Evolutionary conservation across 2,888 invertebrate species (phyloP), one percentile per base, ranked within the genome.

Genomic region (Nipponacmea schrenckii): DNA sequence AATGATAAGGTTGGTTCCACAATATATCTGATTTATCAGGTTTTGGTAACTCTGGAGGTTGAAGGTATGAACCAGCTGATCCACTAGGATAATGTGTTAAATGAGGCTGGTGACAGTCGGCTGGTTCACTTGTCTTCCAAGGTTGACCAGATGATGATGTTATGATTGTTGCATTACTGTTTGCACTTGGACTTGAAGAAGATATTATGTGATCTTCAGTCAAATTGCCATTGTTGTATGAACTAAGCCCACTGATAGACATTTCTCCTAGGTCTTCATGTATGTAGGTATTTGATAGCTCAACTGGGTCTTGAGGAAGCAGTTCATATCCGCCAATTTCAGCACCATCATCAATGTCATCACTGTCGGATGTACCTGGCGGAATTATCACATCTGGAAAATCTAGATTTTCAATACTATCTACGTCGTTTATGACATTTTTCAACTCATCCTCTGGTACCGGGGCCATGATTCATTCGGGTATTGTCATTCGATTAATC

Each of bases 11-110:
- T 68, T 84, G 83, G 68, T 84, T 84, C 84, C 84, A 83, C 31
- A 84, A 62, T 15, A 80, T 67, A 26, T 79, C 81, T 10, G 76
- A 69, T 67, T 76, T 80, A n/a, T 79, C 75, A 45, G 79, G 74
- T 70, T 67, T 72, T 2, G 82, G 81, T 26, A 77, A n/a, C 14
- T 80, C 80, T 39, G 80, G 82, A n/a, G 82, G 77, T 83, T 84
- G 56, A 56, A 56, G 56, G 24, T 56, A 56, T 56, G 56, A 10
- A 56, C 20, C 20, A 24, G 56, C 56, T 8, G 56, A 24, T 56
- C 56, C 56, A 24, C 24, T 24, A 10, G 56, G 24, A 56, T 56
- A 56, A 10, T 56, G 56, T 56, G 56, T 12, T 15, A 56, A 15
- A 56, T 56, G 56, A 2, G 56, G 56, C 24, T 56, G 56, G 8